A percentile compares a stretch with the other conserved stretches of the same genome.
Evolutionary conservation across 1,140 invertebrate species (phyloP).

Genomic region (Trachymyrmex cornetzi): DNA sequence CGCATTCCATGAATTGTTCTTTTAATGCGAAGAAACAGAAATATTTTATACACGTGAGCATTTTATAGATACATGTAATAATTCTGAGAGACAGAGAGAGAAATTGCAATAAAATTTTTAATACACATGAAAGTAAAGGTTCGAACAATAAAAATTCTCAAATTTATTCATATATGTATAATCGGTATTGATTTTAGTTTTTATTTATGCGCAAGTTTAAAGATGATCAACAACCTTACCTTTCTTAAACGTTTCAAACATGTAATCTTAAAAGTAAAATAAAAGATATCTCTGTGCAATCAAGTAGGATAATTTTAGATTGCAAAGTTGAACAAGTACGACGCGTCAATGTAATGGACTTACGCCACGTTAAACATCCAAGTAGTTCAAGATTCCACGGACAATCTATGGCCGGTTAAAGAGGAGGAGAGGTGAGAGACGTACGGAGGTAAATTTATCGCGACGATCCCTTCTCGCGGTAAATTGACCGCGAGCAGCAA

Average conservation of each 20-base stretch:
- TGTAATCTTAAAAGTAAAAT: background rate
- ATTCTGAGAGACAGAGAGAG: background rate
- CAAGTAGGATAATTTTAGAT: background rate
- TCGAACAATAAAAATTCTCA: background rate
- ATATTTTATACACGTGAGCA: background rate
- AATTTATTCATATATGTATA: background rate
- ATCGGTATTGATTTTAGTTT: background rate
- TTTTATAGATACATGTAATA: too few relatives aligned
- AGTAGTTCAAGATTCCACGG: slow-evolving; percentile 25
- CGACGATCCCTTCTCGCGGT: slow-evolving; percentile 24
- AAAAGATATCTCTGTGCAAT: background rate
- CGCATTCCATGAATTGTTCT: background rate
- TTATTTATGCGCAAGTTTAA: background rate
- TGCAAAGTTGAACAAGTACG: background rate
- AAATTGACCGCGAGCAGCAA: slow-evolving; percentile 13
- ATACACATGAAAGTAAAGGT: background rate
- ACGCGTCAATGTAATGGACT: background rate
- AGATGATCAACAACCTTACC: background rate
- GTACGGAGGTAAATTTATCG: slow-evolving; percentile 50
- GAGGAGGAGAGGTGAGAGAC: background rate
- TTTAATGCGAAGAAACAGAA: background rate
- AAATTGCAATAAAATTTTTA: background rate
- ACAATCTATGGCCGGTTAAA: background rate
- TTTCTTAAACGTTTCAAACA: background rate
- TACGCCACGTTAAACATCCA: background rate